Percentiles rank a stretch among this genome's conserved stretches.
phyloP scores from a whole-genome alignment of 2,797 vertebrate genomes.

The Thaleichthys pacificus region DNA sequence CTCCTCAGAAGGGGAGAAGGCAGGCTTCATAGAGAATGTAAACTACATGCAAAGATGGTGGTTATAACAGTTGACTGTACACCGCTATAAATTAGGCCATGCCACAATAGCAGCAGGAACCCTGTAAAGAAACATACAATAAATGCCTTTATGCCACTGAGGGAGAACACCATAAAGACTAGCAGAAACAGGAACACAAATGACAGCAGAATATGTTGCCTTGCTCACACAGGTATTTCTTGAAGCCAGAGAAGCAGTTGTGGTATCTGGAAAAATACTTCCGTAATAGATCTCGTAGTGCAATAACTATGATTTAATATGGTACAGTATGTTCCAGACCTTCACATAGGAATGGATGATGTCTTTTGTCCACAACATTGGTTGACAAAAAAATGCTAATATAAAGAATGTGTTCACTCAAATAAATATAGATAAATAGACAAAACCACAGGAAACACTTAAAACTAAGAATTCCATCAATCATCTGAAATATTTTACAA shows the following conservation, averaged over 20 bases:
- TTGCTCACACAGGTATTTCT: not conserved
- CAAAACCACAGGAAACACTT: constrained; percentile 26
- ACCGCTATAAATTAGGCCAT: constrained; percentile 1
- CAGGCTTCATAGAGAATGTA: constrained; percentile 22
- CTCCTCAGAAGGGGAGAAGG: not conserved
- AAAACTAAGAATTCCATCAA: constrained; percentile 25
- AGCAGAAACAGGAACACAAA: constrained; percentile 12
- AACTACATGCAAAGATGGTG: constrained; percentile 19
- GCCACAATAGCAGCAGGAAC: constrained; percentile 9
- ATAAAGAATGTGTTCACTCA: constrained; percentile 30
- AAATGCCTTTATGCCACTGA: constrained; percentile 38
- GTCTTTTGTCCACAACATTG: constrained; percentile 12
- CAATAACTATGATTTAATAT: constrained; percentile 6
- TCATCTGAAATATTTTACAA: constrained; percentile 38
- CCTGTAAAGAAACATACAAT: constrained; percentile 24
- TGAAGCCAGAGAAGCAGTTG: not conserved
- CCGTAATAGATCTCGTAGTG: not conserved
- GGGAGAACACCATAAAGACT: constrained; percentile 26
- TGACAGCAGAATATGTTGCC: constrained; percentile 14
- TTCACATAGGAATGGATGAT: constrained; percentile 21
- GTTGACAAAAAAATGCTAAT: constrained; percentile 11
- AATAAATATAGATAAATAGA: constrained; percentile 36
- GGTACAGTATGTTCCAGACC: no score
- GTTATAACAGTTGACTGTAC: constrained; percentile 8
- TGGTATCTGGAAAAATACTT: not conserved